Evolutionary conservation across 2,797 vertebrate species (phyloP).

Genomic region (Myotis findleyi): DNA sequence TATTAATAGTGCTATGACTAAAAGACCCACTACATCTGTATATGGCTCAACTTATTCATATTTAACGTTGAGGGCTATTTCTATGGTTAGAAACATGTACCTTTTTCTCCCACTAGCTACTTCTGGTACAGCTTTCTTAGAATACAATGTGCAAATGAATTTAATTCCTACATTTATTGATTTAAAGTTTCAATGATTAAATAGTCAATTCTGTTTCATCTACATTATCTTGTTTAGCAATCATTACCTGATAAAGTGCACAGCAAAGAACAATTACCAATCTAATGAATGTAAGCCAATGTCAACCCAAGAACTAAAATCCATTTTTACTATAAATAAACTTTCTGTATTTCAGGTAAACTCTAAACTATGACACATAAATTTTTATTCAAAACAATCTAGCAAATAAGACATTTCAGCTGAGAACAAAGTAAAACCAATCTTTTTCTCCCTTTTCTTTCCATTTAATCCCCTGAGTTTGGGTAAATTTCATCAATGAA

Average conservation of each 20-base stretch:
- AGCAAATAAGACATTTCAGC: slow-evolving; percentile 4
- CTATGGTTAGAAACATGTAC: not conserved
- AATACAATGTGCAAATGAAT: not conserved
- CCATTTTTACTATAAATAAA: slow-evolving; percentile 25
- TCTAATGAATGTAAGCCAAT: not conserved
- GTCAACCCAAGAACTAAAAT: slow-evolving; percentile 51
- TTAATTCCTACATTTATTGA: slow-evolving; percentile 21
- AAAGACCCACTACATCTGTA: slow-evolving; percentile 8
- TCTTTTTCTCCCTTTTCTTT: not conserved
- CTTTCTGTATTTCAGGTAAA: slow-evolving; percentile 41
- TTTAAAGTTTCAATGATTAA: slow-evolving; percentile 44
- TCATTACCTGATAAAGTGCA: slow-evolving; percentile 3
- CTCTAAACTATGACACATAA: not conserved
- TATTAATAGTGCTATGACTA: not conserved
- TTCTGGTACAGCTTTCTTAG: not conserved
- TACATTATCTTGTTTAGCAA: not conserved
- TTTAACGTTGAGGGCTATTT: slow-evolving; percentile 15
- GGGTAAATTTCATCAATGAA: slow-evolving; percentile 60
- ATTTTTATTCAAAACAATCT: slow-evolving; percentile 57
- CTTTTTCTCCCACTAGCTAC: not conserved
- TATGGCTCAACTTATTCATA: not conserved
- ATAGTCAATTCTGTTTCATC: slow-evolving; percentile 21
- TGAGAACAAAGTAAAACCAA: slow-evolving; percentile 56
- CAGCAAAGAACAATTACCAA: slow-evolving; percentile 8
- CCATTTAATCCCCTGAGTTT: slow-evolving; percentile 26